Percentiles rank a stretch among this genome's conserved stretches.
phyloP scores from a whole-genome alignment of 2,888 invertebrate genomes.

The Tricholauxania praeusta region DNA sequence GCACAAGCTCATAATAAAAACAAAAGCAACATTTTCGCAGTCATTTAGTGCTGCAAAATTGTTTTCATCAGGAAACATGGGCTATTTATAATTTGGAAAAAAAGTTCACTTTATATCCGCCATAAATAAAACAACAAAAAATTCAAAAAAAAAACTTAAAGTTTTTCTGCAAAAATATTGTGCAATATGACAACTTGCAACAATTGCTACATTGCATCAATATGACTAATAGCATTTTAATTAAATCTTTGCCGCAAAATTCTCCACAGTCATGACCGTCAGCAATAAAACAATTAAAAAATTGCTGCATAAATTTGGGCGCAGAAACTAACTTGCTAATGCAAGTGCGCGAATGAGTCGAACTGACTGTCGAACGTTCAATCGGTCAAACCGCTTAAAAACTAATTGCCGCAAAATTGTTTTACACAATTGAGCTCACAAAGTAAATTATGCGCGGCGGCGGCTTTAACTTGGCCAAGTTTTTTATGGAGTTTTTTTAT shows the following conservation, averaged over 20 bases:
- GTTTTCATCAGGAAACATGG: conserved; percentile 13
- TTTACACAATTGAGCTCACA: conserved; percentile 11
- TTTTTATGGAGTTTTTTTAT: not conserved
- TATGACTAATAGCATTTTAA: not conserved
- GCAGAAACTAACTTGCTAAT: not conserved
- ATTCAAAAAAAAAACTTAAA: not conserved
- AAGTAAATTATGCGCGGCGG: not conserved
- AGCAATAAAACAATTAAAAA: conserved; percentile 50
- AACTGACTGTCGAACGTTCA: no score
- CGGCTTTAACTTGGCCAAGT: not conserved
- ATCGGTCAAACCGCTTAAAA: not conserved
- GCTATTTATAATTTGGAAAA: not conserved
- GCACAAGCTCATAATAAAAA: conserved; percentile 15
- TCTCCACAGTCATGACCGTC: conserved; percentile 48
- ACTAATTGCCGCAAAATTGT: conserved; percentile 8
- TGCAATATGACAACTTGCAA: conserved; percentile 10
- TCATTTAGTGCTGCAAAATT: conserved; percentile 22
- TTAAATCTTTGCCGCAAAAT: conserved; percentile 24
- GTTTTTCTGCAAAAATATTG: not conserved
- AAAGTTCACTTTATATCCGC: not conserved
- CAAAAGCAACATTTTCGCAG: conserved; percentile 16
- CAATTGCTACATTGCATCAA: not conserved
- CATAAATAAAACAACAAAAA: not conserved
- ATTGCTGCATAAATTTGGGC: conserved; percentile 46
- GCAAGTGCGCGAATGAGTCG: no score